A percentile compares a stretch with the other conserved stretches of the same genome.
These are phyloP conservation scores for Echiichthys vipera DNA, from an alignment of 2,797 vertebrate genomes.

Conservation along the genomic window DNA sequence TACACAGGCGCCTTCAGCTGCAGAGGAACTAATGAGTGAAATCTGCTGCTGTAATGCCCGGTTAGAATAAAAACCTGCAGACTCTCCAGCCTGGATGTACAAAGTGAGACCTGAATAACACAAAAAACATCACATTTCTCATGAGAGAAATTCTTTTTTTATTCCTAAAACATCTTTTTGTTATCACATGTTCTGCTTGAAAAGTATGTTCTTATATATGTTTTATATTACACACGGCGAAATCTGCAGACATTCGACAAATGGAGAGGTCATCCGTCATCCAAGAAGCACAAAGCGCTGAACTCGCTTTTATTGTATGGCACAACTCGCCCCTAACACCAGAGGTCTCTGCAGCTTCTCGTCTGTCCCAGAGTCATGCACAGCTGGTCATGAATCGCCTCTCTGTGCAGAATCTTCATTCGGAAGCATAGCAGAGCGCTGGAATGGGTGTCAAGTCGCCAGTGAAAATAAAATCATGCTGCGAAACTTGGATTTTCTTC, in stretches of 20 bases:
- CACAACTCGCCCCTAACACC: slow-evolving; percentile 38
- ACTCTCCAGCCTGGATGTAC: background rate
- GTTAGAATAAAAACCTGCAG: background rate
- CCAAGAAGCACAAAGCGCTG: slow-evolving; percentile 18
- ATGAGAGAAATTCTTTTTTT: slow-evolving; percentile 57
- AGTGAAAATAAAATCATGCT: slow-evolving; percentile 8
- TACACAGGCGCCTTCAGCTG: slow-evolving; percentile 9
- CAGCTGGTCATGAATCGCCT: slow-evolving; percentile 32
- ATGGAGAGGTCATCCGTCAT: slow-evolving; percentile 15
- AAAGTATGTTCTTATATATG: slow-evolving; percentile 49
- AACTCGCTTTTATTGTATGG: slow-evolving; percentile 21
- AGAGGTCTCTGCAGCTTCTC: slow-evolving; percentile 36
- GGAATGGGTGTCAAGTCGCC: background rate
- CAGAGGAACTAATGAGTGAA: slow-evolving; percentile 13
- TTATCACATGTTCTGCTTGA: slow-evolving; percentile 63
- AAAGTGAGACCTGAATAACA: background rate
- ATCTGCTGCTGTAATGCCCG: slow-evolving; percentile 3
- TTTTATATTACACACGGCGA: slow-evolving; percentile 59
- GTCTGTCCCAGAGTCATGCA: slow-evolving; percentile 38
- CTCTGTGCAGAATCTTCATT: slow-evolving; percentile 17
- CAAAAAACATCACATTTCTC: slow-evolving; percentile 15
- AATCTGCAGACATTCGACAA: slow-evolving; percentile 53
- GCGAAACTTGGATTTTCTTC: background rate
- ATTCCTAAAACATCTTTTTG: slow-evolving; percentile 80
- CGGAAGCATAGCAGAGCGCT: background rate